A percentile compares a stretch with the other conserved stretches of the same genome.
These are phyloP conservation scores for Aporophyla nigra DNA, from an alignment of 2,888 invertebrate genomes.

Conservation along the genomic window DNA sequence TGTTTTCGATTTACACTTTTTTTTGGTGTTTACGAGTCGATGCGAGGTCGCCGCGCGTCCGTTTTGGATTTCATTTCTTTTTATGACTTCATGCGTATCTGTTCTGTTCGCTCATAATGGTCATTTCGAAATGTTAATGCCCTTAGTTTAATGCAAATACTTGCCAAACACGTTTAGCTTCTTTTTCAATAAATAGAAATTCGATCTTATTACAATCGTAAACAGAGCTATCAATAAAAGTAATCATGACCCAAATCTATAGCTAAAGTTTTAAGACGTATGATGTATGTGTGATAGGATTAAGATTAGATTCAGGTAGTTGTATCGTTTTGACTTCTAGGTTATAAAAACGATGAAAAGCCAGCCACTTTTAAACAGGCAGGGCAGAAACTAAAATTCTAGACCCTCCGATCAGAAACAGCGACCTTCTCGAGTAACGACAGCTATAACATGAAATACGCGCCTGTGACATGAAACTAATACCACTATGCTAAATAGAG, in stretches of 20 bases:
- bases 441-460: conserved; percentile 53
- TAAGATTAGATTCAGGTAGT: conserved; percentile 27
- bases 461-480: conserved; percentile 47
- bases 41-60: conserved; percentile 86
- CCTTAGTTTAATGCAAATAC: conserved; percentile 62
- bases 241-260: conserved; percentile 67
- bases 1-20: conserved; percentile 86
- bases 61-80: conserved; percentile 82
- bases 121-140: conserved; percentile 66
- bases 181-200: conserved; percentile 56
- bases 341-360: conserved; percentile 27
- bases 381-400: conserved; percentile 35
- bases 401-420: conserved; percentile 34
- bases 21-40: conserved; percentile 86
- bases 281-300: conserved; percentile 24
- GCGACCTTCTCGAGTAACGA: conserved; percentile 39
- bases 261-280: conserved; percentile 54
- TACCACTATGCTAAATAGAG: conserved; percentile 52
- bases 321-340: conserved; percentile 21
- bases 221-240: conserved; percentile 57
- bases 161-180: conserved; percentile 66
- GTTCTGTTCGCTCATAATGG: conserved; percentile 64
- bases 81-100: conserved; percentile 74
- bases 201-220: conserved; percentile 52
- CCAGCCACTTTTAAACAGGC: background rate